Percentiles rank a stretch among this genome's conserved stretches.
phyloP scores from a whole-genome alignment of 2,888 invertebrate species.

The Drosophila sordidapex region DNA sequence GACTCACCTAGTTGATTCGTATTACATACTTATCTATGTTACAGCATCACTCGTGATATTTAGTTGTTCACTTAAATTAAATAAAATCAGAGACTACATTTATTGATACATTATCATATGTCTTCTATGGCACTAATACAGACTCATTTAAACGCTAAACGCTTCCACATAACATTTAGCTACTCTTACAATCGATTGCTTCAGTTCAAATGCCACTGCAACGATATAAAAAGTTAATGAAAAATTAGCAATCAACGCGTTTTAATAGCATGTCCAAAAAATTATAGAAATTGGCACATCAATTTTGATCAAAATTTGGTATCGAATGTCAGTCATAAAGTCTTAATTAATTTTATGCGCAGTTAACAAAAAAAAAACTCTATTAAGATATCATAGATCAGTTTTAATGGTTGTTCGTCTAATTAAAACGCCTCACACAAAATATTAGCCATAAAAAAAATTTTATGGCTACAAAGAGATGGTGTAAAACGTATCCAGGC shows the following conservation, averaged over 20 bases:
- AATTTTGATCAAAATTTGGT: slow-evolving; percentile 7
- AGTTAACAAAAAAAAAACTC: slow-evolving; percentile 21
- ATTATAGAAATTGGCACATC: slow-evolving; percentile 5
- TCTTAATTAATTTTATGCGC: slow-evolving; percentile 45
- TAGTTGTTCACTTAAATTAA: neutral
- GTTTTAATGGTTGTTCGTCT: slow-evolving; percentile 58
- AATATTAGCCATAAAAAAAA: slow-evolving; percentile 64
- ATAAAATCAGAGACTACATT: slow-evolving; percentile 29
- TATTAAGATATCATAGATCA: slow-evolving; percentile 66
- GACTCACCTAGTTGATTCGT: neutral
- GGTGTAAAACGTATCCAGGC: slow-evolving; percentile 63
- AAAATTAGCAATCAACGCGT: slow-evolving; percentile 16
- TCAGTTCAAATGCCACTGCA: slow-evolving; percentile 42
- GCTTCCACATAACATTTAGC: slow-evolving; percentile 5
- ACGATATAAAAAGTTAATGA: slow-evolving; percentile 33
- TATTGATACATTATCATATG: slow-evolving; percentile 40
- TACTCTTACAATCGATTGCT: slow-evolving; percentile 3
- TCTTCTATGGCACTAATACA: slow-evolving; percentile 66
- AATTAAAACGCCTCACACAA: slow-evolving; percentile 62
- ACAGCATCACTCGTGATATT: neutral
- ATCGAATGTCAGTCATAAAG: slow-evolving; percentile 40
- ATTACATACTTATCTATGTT: neutral
- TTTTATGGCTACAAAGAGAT: slow-evolving; percentile 52
- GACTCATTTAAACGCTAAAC: slow-evolving; percentile 44
- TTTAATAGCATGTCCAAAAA: slow-evolving; percentile 12